A percentile compares a stretch with the other conserved stretches of the same genome.
These are phyloP conservation scores for Drosophila macrospina DNA, from an alignment of 2,888 invertebrate genomes.

Conservation along the genomic window DNA sequence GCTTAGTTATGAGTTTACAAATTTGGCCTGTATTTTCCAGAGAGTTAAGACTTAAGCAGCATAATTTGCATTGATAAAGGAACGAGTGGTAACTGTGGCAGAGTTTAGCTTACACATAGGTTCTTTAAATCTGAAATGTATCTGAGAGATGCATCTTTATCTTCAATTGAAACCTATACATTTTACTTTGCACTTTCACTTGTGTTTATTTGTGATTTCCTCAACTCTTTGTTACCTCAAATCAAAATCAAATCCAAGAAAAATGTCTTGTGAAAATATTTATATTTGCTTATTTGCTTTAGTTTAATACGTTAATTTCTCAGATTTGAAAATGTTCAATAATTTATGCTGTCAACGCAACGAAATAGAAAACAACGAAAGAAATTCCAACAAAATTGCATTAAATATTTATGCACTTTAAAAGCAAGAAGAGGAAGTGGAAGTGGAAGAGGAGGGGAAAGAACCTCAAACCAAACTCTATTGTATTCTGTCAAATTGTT, in stretches of 20 bases:
- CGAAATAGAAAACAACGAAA: neutral
- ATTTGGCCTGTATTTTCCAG: neutral
- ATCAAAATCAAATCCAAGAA: neutral
- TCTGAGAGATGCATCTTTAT: neutral
- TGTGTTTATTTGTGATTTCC: neutral
- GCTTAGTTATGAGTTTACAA: neutral
- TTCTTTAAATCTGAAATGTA: neutral
- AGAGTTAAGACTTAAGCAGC: neutral
- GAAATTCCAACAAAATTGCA: slow-evolving; percentile 38
- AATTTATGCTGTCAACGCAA: slow-evolving; percentile 20
- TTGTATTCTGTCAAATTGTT: slow-evolving; percentile 29
- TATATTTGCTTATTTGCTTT: slow-evolving; percentile 6
- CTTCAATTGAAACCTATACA: too few species aligned
- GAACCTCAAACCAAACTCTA: neutral
- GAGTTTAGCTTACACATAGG: neutral
- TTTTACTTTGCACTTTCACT: too few species aligned
- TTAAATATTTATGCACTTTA: slow-evolving; percentile 32
- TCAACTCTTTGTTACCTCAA: neutral
- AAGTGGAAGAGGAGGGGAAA: neutral
- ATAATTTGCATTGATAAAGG: neutral
- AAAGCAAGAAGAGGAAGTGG: slow-evolving; percentile 3
- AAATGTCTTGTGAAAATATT: neutral
- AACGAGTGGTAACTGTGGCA: neutral
- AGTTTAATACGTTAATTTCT: neutral
- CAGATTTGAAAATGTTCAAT: slow-evolving; percentile 10